These are phyloP conservation scores for Nylanderia fulva DNA, from an alignment of 1,140 invertebrate genomes.

Conservation along the genomic window DNA sequence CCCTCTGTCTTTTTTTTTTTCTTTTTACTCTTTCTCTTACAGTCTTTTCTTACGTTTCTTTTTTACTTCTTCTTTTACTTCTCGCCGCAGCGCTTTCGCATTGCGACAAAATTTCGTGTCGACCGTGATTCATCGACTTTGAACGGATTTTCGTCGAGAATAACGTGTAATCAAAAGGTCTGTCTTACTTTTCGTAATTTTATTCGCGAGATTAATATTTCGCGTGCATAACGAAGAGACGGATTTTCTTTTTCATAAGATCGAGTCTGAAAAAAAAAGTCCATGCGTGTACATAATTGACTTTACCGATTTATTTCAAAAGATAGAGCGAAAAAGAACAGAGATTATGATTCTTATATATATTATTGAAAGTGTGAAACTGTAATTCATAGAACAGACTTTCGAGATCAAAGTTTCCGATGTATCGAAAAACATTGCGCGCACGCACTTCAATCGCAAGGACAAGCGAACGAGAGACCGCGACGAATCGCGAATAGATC, in stretches of 20 bases:
- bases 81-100: neutral
- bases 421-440: neutral
- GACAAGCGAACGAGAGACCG: conserved; percentile 63
- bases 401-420: conserved; percentile 5
- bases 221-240: conserved; percentile 26
- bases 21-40: neutral
- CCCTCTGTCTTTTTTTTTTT: neutral
- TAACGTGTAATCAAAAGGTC: conserved; percentile 7
- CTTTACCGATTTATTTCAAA: neutral
- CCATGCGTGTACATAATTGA: neutral
- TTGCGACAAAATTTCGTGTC: conserved; percentile 19
- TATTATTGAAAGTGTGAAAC: conserved; percentile 7
- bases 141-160: conserved; percentile 20
- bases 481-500: conserved; percentile 69
- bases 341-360: neutral
- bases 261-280: neutral
- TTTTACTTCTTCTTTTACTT: neutral
- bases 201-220: conserved; percentile 34
- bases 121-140: conserved; percentile 12
- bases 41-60: neutral
- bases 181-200: conserved; percentile 26
- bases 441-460: conserved; percentile 37
- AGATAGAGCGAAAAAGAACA: neutral
- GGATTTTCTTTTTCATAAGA: neutral
- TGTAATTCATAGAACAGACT: neutral